Base-by-base conservation (phyloP, 2,888 invertebrate species). In the Macaria notata region DNA sequence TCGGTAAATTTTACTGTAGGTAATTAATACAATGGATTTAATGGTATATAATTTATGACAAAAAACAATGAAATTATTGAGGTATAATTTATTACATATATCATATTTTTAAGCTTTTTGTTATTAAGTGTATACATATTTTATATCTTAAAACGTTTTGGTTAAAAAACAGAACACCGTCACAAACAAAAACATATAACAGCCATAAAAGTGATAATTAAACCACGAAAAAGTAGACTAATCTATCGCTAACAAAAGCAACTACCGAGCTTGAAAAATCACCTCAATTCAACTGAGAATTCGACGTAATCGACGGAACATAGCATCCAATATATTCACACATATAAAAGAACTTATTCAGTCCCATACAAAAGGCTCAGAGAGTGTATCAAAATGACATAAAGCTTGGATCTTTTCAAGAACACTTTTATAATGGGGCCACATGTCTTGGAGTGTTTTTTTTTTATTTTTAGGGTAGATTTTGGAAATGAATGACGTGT, bases 361-460 rank as follows among this genome's bases (percentile, higher is more conserved):
- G 72, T 71, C 71, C 72, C 71, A 78, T 81, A 89, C 88, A 90
- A 89, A 86, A 78, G 79, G 51, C 70, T 78, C 76, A 79, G 76
- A 78, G 86, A 90, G 88, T 90, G 84, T 88, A 91, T 91, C 90
- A 91, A 91, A 91, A 88, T 84, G 90, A 90, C 88, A 90, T 89
- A 88, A 90, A 89, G 84, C 84, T 78, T 75, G 78, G 79, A 79
- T 82, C 86, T 83, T 84, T 82, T 84, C 78, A 85, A 62, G 57
- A 84, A 87, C 84, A 82, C 75, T 76, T 79, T 81, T 76, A 84
- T 86, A 89, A 88, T 83, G 83, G 86, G 19, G 68, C 76, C 86
- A 83, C 84, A 86, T 86, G 84, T 84, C 79, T 78, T 72, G 50
- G 64, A 64, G 66, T 72, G 72, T 78, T 84, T 82, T 78, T 78